Conservation (phyloP, 1,140 invertebrate genomes). For the Heliconius himera region DNA sequence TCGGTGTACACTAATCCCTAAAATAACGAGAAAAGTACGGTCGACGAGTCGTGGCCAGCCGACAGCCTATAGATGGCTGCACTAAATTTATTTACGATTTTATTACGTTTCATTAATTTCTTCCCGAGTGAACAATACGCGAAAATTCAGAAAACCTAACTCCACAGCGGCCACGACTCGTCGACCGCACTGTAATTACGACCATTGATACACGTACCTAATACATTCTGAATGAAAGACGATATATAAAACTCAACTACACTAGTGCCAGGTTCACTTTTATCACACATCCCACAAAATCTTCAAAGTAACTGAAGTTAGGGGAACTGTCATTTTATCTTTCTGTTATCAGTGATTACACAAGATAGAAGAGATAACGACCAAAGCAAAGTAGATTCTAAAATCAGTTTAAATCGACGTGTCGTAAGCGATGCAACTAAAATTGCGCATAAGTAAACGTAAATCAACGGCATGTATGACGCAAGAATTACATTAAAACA, state of each 20-base stretch:
- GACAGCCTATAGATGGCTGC: too few species aligned
- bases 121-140: too few species aligned
- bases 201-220: conserved; percentile 32
- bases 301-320: not conserved
- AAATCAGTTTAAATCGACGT: conserved; percentile 17
- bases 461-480: conserved; percentile 34
- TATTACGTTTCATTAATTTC: too few species aligned
- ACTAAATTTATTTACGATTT: too few species aligned
- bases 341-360: conserved; percentile 26
- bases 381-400: conserved; percentile 6
- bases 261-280: conserved; percentile 37
- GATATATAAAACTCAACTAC: conserved; percentile 60
- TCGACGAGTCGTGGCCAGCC: too few species aligned
- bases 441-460: conserved; percentile 44
- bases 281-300: conserved; percentile 35
- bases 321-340: not conserved
- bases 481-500: conserved; percentile 27
- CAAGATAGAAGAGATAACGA: not conserved
- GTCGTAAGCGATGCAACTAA: conserved; percentile 34
- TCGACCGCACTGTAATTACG: not conserved
- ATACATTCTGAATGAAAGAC: conserved; percentile 55
- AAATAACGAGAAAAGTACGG: too few species aligned
- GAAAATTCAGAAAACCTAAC: too few species aligned
- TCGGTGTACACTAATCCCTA: too few species aligned
- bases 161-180: too few species aligned